A percentile compares a stretch with the other conserved stretches of the same genome.
phyloP scores from a whole-genome alignment of 2,888 invertebrate genomes.

The Pollenia labialis region DNA sequence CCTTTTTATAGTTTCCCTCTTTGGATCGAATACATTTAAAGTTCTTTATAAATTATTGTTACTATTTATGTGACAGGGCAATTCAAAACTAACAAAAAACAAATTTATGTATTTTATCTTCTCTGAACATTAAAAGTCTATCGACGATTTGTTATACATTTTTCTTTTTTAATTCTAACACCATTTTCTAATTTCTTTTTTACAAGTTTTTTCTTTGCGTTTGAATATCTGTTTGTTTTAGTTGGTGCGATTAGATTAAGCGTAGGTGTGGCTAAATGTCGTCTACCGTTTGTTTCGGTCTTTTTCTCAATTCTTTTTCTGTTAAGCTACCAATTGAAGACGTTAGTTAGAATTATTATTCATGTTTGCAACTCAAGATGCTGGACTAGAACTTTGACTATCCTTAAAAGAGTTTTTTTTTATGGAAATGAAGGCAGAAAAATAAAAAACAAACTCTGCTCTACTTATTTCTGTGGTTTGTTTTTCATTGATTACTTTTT shows the following conservation, averaged over 20 bases:
- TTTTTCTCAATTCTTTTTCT: constrained; percentile 24
- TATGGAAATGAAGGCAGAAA: constrained; percentile 34
- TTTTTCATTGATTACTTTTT: constrained; percentile 63
- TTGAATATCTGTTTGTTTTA: constrained; percentile 39
- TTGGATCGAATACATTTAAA: constrained; percentile 30
- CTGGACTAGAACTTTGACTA: constrained; percentile 48
- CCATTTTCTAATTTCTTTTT: constrained; percentile 57
- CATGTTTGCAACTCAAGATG: constrained; percentile 60
- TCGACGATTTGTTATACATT: constrained; percentile 61
- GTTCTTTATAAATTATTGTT: constrained; percentile 59
- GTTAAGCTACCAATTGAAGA: constrained; percentile 19
- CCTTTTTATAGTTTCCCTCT: neutral
- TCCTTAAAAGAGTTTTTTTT: constrained; percentile 63
- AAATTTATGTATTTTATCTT: constrained; percentile 65
- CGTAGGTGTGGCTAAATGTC: constrained; percentile 72
- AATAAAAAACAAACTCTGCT: constrained; percentile 46
- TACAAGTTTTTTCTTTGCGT: constrained; percentile 6
- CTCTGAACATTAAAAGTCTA: constrained; percentile 44
- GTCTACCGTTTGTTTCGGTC: constrained; percentile 64
- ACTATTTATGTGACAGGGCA: constrained; percentile 67
- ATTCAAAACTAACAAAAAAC: constrained; percentile 35
- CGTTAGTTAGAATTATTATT: constrained; percentile 59
- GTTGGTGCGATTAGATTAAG: constrained; percentile 51
- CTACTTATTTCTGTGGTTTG: constrained; percentile 56
- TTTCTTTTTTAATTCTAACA: constrained; percentile 26